phyloP scores from a whole-genome alignment of 2,797 vertebrate genomes.

The Eremophila alpestris region DNA sequence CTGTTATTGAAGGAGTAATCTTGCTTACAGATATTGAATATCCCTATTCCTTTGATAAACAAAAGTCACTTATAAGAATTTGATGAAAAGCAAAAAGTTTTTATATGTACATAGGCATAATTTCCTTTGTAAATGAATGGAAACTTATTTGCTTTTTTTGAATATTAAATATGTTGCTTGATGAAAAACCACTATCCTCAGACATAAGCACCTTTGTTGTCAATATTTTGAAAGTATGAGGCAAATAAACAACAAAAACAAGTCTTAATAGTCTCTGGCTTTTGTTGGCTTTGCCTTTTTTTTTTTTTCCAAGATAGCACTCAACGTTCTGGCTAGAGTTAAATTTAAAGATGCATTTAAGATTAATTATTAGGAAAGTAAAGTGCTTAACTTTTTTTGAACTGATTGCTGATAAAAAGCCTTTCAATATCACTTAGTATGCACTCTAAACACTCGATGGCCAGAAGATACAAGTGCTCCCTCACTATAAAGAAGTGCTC shows the following conservation, averaged over 20 bases:
- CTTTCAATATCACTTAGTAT: constrained; percentile 39
- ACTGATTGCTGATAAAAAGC: constrained; percentile 34
- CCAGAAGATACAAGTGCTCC: background rate
- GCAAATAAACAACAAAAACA: background rate
- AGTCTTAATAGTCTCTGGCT: background rate
- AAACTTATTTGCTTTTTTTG: background rate
- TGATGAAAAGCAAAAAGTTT: background rate
- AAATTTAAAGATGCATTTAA: background rate
- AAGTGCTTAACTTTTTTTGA: constrained; percentile 12
- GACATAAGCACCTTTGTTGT: background rate
- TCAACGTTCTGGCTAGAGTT: background rate
- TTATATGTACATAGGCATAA: background rate
- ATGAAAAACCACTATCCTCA: background rate
- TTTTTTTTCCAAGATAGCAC: background rate
- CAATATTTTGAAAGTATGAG: background rate
- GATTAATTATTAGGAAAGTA: background rate
- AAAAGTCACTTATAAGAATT: background rate
- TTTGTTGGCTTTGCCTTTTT: background rate
- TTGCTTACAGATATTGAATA: background rate
- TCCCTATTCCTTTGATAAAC: background rate
- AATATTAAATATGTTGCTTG: background rate
- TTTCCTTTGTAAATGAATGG: background rate
- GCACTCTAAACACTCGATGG: constrained; percentile 8
- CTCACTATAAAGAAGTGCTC: background rate
- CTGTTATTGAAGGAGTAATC: background rate